Evolutionary conservation across 2,888 invertebrate species (phyloP).

Genomic region (Chrysomela aeneicollis): DNA sequence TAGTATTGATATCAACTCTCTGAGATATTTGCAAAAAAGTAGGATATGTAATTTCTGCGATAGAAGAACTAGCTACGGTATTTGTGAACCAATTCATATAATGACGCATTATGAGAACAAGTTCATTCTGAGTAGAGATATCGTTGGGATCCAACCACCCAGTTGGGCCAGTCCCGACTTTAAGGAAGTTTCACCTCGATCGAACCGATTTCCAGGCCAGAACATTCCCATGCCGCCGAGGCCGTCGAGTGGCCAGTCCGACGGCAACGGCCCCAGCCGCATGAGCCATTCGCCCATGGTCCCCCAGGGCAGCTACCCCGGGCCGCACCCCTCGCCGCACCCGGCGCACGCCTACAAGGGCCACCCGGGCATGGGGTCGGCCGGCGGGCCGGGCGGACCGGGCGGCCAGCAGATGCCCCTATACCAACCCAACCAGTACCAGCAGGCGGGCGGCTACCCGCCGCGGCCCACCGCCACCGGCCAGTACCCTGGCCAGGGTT

Average conservation of each 20-base stretch:
- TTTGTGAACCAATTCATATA: no score
- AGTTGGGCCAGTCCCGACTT: no score
- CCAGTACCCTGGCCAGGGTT: conserved; percentile 59
- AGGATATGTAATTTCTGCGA: no score
- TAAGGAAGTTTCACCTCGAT: neutral
- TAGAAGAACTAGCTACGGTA: no score
- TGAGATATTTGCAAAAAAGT: no score
- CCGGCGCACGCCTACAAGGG: conserved; percentile 68
- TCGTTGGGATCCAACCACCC: no score
- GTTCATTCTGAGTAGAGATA: no score
- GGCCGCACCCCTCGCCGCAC: conserved; percentile 64
- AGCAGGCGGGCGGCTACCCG: conserved; percentile 64
- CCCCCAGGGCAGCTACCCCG: conserved; percentile 68
- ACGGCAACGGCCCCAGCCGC: conserved; percentile 69
- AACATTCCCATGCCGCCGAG: conserved; percentile 96
- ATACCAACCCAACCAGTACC: conserved; percentile 65
- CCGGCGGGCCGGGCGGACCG: conserved; percentile 46
- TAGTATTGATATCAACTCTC: no score
- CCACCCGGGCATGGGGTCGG: conserved; percentile 63
- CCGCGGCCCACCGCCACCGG: conserved; percentile 60
- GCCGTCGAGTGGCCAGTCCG: conserved; percentile 83
- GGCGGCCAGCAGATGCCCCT: conserved; percentile 64
- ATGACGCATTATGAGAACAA: no score
- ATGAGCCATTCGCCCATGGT: conserved; percentile 78
- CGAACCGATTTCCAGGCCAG: conserved; percentile 68